Percentiles rank a stretch among this genome's conserved stretches.
phyloP scores from a whole-genome alignment of 2,888 invertebrate genomes.

The Pteria penguin region DNA sequence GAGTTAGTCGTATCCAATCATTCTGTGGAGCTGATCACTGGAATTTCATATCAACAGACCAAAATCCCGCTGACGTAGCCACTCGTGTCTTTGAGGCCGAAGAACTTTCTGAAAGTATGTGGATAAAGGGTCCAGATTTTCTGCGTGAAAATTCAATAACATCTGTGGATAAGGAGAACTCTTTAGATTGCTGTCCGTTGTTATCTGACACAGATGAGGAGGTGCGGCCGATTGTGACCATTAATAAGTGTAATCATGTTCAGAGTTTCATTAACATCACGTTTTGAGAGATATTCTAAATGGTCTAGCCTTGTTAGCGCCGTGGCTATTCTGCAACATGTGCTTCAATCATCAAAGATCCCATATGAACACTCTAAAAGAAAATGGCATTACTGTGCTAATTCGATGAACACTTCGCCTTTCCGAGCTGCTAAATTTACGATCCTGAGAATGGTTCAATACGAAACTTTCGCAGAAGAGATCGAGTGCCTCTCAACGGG shows the following conservation, averaged over 20 bases:
- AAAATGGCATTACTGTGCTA: not conserved
- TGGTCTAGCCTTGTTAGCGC: too few relatives aligned
- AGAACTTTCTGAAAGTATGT: slow-evolving; percentile 26
- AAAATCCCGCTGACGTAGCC: slow-evolving; percentile 50
- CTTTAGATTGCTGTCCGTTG: not conserved
- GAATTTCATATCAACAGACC: slow-evolving; percentile 39
- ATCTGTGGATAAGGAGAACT: not conserved
- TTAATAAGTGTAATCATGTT: not conserved
- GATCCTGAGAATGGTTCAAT: slow-evolving; percentile 16
- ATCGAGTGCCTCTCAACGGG: too few relatives aligned
- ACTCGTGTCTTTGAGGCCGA: slow-evolving; percentile 31
- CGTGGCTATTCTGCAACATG: too few relatives aligned
- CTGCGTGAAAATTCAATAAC: not conserved
- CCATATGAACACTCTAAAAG: not conserved
- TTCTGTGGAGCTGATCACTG: slow-evolving; percentile 43
- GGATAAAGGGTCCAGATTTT: slow-evolving; percentile 41
- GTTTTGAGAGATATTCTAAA: too few relatives aligned
- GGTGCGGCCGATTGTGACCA: not conserved
- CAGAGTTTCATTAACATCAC: not conserved
- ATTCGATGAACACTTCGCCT: not conserved
- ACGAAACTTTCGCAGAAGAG: slow-evolving; percentile 23
- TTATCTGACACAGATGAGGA: not conserved
- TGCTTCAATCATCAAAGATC: not conserved
- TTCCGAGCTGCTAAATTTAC: not conserved
- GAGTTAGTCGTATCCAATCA: slow-evolving; percentile 43